phyloP scores from a whole-genome alignment of 2,797 vertebrate species.

The Thalassophryne amazonica region DNA sequence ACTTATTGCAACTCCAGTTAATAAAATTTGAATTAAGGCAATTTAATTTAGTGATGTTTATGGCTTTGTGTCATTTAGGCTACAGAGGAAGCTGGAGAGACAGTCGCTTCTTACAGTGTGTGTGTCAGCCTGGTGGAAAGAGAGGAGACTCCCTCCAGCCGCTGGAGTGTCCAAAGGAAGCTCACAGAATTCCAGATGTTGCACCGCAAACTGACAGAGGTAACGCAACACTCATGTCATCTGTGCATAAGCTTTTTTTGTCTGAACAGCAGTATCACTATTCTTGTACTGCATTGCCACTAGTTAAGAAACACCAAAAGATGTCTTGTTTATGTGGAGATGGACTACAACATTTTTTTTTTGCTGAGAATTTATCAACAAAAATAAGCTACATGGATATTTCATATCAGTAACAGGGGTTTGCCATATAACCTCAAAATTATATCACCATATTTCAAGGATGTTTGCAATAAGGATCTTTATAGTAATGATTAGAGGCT shows the following conservation, averaged over 20 bases:
- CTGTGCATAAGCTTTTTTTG: background rate
- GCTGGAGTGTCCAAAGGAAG: constrained; percentile 90
- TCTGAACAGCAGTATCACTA: background rate
- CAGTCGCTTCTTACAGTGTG: constrained; percentile 89
- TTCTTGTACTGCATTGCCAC: background rate
- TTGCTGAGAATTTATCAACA: no score
- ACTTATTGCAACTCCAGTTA: no score
- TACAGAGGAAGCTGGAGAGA: constrained; percentile 92
- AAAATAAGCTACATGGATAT: no score
- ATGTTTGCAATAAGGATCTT: no score
- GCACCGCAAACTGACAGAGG: constrained; percentile 95
- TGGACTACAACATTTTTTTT: no score
- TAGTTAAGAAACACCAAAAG: background rate
- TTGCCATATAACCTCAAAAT: no score
- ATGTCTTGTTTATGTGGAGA: background rate
- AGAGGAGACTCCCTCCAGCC: constrained; percentile 82
- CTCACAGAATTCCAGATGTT: constrained; percentile 95
- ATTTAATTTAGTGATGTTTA: no score
- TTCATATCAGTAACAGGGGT: no score
- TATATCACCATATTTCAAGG: no score
- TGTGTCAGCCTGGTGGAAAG: constrained; percentile 87
- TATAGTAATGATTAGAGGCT: no score
- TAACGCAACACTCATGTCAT: constrained; percentile 45
- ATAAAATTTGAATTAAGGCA: no score
- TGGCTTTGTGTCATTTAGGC: constrained; percentile 72